A percentile compares a stretch with the other conserved stretches of the same genome.
Evolutionary conservation across 2,797 vertebrate species (phyloP).

Genomic region (Bradypodion pumilum): DNA sequence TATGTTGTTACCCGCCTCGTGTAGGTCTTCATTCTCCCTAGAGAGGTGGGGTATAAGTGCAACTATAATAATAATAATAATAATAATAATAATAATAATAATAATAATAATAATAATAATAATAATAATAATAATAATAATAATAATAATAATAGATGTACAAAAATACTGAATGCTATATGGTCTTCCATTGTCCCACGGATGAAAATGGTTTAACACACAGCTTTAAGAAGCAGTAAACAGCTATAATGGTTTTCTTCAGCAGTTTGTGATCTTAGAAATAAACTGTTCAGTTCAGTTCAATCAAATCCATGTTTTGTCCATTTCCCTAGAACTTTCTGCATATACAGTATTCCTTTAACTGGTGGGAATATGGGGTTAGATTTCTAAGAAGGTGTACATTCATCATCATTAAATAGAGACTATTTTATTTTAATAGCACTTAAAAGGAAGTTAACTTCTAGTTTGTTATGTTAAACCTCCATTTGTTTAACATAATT

Average conservation of each 20-base stretch:
- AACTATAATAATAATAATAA: too few relatives aligned
- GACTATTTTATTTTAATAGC: slow-evolving; percentile 58
- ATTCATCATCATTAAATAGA: slow-evolving; percentile 67
- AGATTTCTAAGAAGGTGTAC: slow-evolving; percentile 48
- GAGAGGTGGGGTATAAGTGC: too few relatives aligned
- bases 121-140: too few relatives aligned
- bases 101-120: too few relatives aligned
- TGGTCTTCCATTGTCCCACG: slow-evolving; percentile 49
- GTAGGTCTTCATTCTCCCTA: too few relatives aligned
- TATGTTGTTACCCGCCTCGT: too few relatives aligned
- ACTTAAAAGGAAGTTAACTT: slow-evolving; percentile 57
- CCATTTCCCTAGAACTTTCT: slow-evolving; percentile 62
- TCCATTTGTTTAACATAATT: slow-evolving; percentile 57
- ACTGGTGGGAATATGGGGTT: slow-evolving; percentile 43
- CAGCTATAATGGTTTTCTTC: slow-evolving; percentile 61
- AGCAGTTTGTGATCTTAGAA: slow-evolving; percentile 67
- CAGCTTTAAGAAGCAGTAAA: slow-evolving; percentile 63
- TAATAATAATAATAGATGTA: slow-evolving; percentile 51
- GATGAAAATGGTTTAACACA: slow-evolving; percentile 63
- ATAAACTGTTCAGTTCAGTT: slow-evolving; percentile 71
- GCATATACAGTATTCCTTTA: slow-evolving; percentile 51
- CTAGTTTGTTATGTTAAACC: slow-evolving; percentile 63
- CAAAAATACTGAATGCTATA: slow-evolving; percentile 52
- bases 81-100: too few relatives aligned
- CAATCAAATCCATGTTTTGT: slow-evolving; percentile 61